phyloP scores from a whole-genome alignment of 1,140 invertebrate species.

The Scaptomyza graminum region DNA sequence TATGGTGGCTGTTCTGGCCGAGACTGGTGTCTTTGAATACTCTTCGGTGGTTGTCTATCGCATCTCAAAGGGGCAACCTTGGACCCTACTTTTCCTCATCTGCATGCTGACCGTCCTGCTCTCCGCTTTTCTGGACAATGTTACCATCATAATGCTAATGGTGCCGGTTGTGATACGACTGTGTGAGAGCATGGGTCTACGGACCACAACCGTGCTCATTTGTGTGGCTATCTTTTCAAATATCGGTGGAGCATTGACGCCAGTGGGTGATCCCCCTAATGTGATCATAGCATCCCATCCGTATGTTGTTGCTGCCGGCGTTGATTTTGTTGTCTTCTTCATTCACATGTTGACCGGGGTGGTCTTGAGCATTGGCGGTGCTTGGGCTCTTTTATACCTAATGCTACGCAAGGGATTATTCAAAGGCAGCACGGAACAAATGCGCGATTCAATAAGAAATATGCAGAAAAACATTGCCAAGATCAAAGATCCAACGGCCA shows the following conservation, averaged over 20 bases:
- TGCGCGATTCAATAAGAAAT: conserved; percentile 89
- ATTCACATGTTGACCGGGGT: conserved; percentile 91
- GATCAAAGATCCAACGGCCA: conserved; percentile 90
- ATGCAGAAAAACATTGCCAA: conserved; percentile 89
- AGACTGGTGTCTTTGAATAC: conserved; percentile 92
- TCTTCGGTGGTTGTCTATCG: conserved; percentile 78
- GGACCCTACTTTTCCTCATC: conserved; percentile 91
- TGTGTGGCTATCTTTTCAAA: conserved; percentile 92
- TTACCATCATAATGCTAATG: conserved; percentile 89
- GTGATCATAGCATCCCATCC: conserved; percentile 92
- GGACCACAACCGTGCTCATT: conserved; percentile 91
- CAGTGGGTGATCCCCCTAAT: conserved; percentile 94
- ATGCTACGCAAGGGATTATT: conserved; percentile 88
- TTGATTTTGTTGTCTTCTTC: conserved; percentile 91
- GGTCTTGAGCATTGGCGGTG: conserved; percentile 86
- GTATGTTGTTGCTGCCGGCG: conserved; percentile 86
- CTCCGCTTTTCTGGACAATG: conserved; percentile 93
- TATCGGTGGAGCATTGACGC: conserved; percentile 92
- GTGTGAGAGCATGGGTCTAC: conserved; percentile 93
- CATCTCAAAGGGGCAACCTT: conserved; percentile 90
- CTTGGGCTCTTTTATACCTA: conserved; percentile 88
- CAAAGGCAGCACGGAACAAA: conserved; percentile 87
- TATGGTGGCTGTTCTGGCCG: conserved; percentile 91
- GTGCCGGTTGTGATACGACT: conserved; percentile 93
- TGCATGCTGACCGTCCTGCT: conserved; percentile 91